Base-by-base conservation (phyloP, 2,797 vertebrate genomes). In the Borostomias antarcticus region DNA sequence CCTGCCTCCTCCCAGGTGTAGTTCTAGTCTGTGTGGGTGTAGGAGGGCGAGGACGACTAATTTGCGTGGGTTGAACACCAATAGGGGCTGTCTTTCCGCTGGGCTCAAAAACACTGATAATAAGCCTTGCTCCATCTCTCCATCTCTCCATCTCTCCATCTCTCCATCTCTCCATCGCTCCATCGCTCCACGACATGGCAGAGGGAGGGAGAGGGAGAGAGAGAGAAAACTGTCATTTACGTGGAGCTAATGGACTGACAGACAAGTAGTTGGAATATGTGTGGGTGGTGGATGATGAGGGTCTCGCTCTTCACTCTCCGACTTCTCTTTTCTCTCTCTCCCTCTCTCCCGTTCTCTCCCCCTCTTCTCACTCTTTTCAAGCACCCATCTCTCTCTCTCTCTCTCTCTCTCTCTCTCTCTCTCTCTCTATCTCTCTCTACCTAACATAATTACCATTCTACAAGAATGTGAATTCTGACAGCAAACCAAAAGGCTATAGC, bases 201-300 rank as follows among this genome's bases (percentile, higher is more conserved):
- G 40, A 45, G 40, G 6, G 40, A 45, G n/a, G n/a, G 17, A 45
- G 40, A 8, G 40, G n/a, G 17, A n/a, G 87, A 81, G 76, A 85
- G 85, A 86, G 80, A 81, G 89, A 85, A 82, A 86, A 85, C 82
- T 87, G 87, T 89, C 88, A 91, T 90, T 89, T 90, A 86, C 87
- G 90, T 91, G 85, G 85, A 90, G 84, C 86, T 87, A 91, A 89
- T 89, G 82, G 82, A 87, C 77, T 85, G 87, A 86, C 84, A 78
- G 85, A 87, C 86, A 88, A 89, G 85, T 87, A 85, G 87, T 81
- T 85, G 78, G 82, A 89, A 85, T 81, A 75, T 82, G 87, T 79
- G 89, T 92, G 84, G 88, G 89, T 78, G 87, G 84, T 64, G 28
- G 67, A 85, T 83, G 79, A 86, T 78, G 76, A 78, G 75, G 78